phyloP scores from a whole-genome alignment of 2,113 vertebrate genomes.

The Sturnus vulgaris region DNA sequence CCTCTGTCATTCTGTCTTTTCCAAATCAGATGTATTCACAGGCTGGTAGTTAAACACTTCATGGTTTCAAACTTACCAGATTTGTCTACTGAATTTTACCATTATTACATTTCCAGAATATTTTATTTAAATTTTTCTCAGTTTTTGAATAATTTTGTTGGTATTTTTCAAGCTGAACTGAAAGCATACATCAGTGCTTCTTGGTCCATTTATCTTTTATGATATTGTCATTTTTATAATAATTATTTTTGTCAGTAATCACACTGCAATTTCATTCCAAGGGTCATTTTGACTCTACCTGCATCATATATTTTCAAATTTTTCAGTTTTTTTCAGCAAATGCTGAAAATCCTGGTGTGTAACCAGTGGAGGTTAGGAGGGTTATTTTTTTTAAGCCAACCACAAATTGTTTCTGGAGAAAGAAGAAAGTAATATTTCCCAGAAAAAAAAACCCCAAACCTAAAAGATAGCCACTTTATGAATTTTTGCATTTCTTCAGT shows the following conservation, averaged over 20 bases:
- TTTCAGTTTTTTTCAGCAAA: background rate
- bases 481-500: background rate
- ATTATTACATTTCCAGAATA: background rate
- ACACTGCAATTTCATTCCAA: background rate
- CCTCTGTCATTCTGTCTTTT: background rate
- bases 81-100: background rate
- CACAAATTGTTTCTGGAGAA: background rate
- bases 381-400: background rate
- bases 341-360: background rate
- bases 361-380: fast-evolving
- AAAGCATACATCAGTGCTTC: background rate
- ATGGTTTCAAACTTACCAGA: background rate
- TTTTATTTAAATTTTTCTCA: background rate
- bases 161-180: background rate
- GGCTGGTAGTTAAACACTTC: background rate
- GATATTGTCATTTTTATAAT: background rate
- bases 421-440: background rate
- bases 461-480: background rate
- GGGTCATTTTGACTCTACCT: background rate
- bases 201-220: background rate
- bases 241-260: background rate
- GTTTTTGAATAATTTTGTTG: background rate
- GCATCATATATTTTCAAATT: background rate
- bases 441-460: background rate
- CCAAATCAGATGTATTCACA: background rate